Evolutionary conservation across 2,797 vertebrate species (phyloP).

Genomic region (Epinephelus coioides): DNA sequence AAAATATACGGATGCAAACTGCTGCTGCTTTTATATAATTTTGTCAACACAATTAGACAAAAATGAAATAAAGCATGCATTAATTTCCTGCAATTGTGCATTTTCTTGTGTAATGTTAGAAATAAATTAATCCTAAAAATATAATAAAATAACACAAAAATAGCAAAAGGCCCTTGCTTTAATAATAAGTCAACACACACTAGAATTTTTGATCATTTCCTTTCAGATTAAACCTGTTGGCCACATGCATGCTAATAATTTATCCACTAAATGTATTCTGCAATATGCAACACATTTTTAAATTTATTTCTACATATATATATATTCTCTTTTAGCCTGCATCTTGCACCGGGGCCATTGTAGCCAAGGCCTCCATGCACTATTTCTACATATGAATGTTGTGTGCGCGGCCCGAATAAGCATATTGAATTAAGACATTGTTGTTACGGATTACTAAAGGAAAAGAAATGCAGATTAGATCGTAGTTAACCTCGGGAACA

Average conservation of each 20-base stretch:
- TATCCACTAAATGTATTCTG: not conserved
- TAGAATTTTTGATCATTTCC: not conserved
- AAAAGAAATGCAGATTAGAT: constrained; percentile 86
- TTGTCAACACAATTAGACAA: not conserved
- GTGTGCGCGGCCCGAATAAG: constrained; percentile 72
- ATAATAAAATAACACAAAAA: not conserved
- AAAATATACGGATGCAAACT: not conserved
- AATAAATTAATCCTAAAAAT: not conserved
- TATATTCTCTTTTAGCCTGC: constrained; percentile 8
- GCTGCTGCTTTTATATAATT: constrained; percentile 18
- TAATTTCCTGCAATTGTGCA: not conserved
- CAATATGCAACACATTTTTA: constrained; percentile 4
- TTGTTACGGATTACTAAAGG: constrained; percentile 83
- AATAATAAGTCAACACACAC: not conserved
- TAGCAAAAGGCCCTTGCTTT: not conserved
- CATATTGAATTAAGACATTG: constrained; percentile 82
- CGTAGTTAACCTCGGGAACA: constrained; percentile 78
- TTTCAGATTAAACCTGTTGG: constrained; percentile 1
- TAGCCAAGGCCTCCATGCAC: constrained; percentile 44
- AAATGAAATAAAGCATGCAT: not conserved
- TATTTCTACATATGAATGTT: constrained; percentile 71
- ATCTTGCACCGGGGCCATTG: constrained; percentile 45
- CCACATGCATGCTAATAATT: not conserved
- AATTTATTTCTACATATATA: not conserved
- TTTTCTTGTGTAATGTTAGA: constrained; percentile 11